Evolutionary conservation across 2,113 vertebrate genomes (phyloP), one percentile per base, ranked within the genome.

Genomic region (Bagarius yarrelli): DNA sequence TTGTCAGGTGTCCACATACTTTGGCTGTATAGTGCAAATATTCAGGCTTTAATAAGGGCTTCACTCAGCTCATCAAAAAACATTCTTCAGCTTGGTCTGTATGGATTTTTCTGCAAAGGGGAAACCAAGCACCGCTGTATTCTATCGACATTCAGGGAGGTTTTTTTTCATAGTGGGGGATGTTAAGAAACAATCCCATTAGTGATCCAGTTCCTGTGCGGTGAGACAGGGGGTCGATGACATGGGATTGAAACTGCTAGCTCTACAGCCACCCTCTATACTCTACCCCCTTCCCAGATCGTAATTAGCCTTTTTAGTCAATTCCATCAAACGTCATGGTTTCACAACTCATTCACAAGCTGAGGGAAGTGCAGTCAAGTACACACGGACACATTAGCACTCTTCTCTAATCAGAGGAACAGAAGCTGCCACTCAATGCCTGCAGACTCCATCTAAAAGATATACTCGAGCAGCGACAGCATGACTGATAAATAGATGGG

Each of bases 401-500:
- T 63, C 44, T 53, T 16, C 27, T 80, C 71, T 50, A 80, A 80
- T 63, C 55, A 52, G 57, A 70, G 64, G 34, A 73, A 83, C 67
- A 66, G 66, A 71, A 71, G 72, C 78, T 12, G 77, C 80, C 76
- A 44, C 69, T 78, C 67, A 6, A 16, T 76, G 69, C 67, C 55
- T 64, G 60, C 25, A 34, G 60, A 34, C 79, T 79, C 79, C 69
- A 56, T 74, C 79, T 75, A 81, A 81, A 70, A 81, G 78, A 81
- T 60, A 72, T 66, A 81, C 66, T 73, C 52, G 50, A 80, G 77
- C 72, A 70, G 61, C 40, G 36, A 71, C 53, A 47, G 72, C 78
- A 70, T 79, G 85, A 83, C 71, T 83, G 85, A 86, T 81, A 79
- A 83, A 86, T 79, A 76, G 82, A 81, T 60, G 56, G 69, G 75